Evolutionary conservation across 2,888 invertebrate species (phyloP), one percentile per base, ranked within the genome.

Genomic region (Pollenia labialis): DNA sequence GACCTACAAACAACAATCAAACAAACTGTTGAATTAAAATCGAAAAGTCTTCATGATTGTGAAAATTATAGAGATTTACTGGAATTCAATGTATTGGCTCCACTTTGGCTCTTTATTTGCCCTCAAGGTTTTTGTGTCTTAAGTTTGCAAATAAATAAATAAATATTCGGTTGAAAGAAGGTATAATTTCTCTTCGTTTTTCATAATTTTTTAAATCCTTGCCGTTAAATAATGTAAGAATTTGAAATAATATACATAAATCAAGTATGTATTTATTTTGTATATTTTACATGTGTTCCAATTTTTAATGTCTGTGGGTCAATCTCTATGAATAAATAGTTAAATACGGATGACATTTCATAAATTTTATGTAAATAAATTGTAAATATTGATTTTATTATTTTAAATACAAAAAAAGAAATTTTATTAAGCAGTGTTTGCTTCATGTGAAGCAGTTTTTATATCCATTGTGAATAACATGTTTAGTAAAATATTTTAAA

Each of bases 11-110:
- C 72, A 40, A 48, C n/a, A 42, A 44, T 1, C 44, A 18, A 44
- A 56, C 32, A 48, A 50, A 75, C 56, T 32, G 69, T 50, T 52
- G 10, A n/a, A 83, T 56, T 9, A 83, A 77, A 83, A 71, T 71
- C 32, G 18, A 66, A 74, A 72, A 75, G 74, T 79, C 74, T 64
- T 42, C 75, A 80, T 75, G 48, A 76, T 80, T 83, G 80, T 76
- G 83, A 66, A 83, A 86, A 86, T 86, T 75, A 80, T 80, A 75
- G 64, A 80, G 71, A 86, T 86, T 86, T 71, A 74, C 16, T 81
- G 56, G 16, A n/a, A 72, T 56, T 72, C 83, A 76, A 84, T 60
- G 80, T 76, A 84, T 87, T 84, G 86, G 86, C 86, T 81, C 86
- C 86, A 83, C 66, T 84, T 71, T 83, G 80, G 76, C 80, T 84